phyloP scores from a whole-genome alignment of 2,113 vertebrate species.

The Alces alces region DNA sequence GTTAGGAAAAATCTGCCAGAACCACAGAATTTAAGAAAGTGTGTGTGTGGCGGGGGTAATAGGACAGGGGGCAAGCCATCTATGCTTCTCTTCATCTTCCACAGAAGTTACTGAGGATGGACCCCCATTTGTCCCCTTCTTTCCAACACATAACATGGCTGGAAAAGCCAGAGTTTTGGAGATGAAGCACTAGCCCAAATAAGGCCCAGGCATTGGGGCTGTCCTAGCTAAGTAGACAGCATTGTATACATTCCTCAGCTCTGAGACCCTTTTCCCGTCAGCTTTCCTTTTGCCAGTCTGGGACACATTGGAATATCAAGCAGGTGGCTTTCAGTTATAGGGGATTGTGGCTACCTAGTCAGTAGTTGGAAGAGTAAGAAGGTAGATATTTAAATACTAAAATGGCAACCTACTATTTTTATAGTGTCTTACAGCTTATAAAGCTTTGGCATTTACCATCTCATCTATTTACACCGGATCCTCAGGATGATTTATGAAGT shows the following conservation, averaged over 20 bases:
- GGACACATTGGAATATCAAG: not conserved
- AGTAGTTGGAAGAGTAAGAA: not conserved
- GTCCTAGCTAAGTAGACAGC: not conserved
- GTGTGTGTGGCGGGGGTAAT: not conserved
- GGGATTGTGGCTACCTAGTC: not conserved
- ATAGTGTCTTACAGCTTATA: not conserved
- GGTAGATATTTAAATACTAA: not conserved
- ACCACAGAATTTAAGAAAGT: not conserved
- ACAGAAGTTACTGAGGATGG: not conserved
- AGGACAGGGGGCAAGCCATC: not conserved
- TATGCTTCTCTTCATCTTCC: not conserved
- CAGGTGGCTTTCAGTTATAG: not conserved
- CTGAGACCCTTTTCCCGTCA: not conserved
- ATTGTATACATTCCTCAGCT: not conserved
- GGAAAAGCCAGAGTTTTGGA: not conserved
- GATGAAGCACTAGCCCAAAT: not conserved
- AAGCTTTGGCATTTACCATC: not conserved
- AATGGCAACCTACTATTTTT: not conserved
- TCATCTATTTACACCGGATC: not conserved
- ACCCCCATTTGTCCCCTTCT: rapidly evolving
- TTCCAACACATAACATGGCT: not conserved
- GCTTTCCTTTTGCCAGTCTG: not conserved
- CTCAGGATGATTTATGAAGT: not conserved
- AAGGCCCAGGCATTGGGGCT: not conserved
- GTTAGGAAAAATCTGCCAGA: not conserved